These are phyloP conservation scores for Misgurnus anguillicaudatus DNA, from an alignment of 2,113 vertebrate genomes.

Conservation along the genomic window DNA sequence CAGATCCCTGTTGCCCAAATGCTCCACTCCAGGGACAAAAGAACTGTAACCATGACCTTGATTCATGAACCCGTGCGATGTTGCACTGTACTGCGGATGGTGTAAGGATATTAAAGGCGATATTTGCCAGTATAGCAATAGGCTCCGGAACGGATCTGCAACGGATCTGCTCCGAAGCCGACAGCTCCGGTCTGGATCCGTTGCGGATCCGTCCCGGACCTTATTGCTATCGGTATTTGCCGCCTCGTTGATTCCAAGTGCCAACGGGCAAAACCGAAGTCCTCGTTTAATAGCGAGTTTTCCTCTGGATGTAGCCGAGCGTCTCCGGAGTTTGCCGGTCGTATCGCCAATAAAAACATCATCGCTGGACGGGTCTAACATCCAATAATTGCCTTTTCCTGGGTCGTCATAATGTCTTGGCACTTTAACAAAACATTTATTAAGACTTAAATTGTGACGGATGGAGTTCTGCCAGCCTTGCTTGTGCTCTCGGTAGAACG, in stretches of 20 bases:
- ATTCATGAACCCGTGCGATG: conserved; percentile 70
- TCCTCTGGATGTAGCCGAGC: conserved; percentile 77
- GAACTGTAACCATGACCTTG: conserved; percentile 72
- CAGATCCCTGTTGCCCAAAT: conserved; percentile 71
- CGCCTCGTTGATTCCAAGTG: conserved; percentile 73
- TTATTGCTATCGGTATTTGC: no score
- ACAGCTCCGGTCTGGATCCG: no score
- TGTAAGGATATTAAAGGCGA: conserved; percentile 79
- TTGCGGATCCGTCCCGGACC: no score
- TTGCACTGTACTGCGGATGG: conserved; percentile 75
- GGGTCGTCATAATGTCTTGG: conserved; percentile 82
- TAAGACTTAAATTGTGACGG: conserved; percentile 80
- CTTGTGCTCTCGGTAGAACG: conserved; percentile 81
- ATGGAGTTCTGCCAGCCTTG: conserved; percentile 85
- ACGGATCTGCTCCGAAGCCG: no score
- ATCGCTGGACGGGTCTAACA: conserved; percentile 80
- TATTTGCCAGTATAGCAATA: conserved; percentile 81
- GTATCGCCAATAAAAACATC: conserved; percentile 81
- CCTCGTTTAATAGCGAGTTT: conserved; percentile 79
- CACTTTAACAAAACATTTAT: conserved; percentile 82
- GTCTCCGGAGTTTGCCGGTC: conserved; percentile 78
- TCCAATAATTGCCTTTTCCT: conserved; percentile 82
- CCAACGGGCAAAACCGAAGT: conserved; percentile 75
- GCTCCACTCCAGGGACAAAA: conserved; percentile 73
- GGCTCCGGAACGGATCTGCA: no score